Evolutionary conservation across 2,888 invertebrate species (phyloP).

Genomic region (Quadroppia sp.): DNA sequence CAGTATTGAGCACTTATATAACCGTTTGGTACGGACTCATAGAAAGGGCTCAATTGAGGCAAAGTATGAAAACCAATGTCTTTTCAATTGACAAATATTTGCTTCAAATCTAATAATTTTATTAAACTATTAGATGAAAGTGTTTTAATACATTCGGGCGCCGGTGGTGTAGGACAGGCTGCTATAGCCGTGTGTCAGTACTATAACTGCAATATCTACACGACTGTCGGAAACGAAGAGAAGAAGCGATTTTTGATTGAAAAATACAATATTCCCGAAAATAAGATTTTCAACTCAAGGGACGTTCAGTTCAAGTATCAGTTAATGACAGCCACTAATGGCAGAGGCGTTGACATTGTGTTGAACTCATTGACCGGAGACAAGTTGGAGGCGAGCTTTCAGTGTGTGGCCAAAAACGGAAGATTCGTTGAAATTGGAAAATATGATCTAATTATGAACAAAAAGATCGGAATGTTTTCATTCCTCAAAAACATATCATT

Average conservation of each 20-base stretch:
- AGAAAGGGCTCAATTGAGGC: slow-evolving; percentile 81
- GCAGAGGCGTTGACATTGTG: slow-evolving; percentile 84
- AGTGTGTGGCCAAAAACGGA: slow-evolving; percentile 84
- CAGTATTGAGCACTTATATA: slow-evolving; percentile 86
- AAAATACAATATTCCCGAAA: slow-evolving; percentile 72
- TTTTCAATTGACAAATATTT: too few species aligned
- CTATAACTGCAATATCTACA: slow-evolving; percentile 80
- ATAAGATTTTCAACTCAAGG: slow-evolving; percentile 83
- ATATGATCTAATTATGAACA: slow-evolving; percentile 5
- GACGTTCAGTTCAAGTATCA: slow-evolving; percentile 86
- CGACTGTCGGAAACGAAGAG: slow-evolving; percentile 74
- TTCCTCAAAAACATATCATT: neutral
- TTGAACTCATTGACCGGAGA: slow-evolving; percentile 92
- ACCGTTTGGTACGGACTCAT: slow-evolving; percentile 80
- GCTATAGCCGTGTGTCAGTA: slow-evolving; percentile 88
- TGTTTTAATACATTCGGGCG: slow-evolving; percentile 87
- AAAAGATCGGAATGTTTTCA: slow-evolving; percentile 11
- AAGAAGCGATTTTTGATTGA: slow-evolving; percentile 81
- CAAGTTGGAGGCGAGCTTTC: too few species aligned
- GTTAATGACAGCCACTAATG: slow-evolving; percentile 74
- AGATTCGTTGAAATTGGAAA: slow-evolving; percentile 72
- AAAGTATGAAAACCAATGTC: slow-evolving; percentile 67
- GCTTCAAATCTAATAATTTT: too few species aligned
- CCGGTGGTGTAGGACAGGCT: slow-evolving; percentile 95
- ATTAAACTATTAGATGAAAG: slow-evolving; percentile 65